Base-by-base conservation (phyloP, 2,113 vertebrate genomes). In the Athene cunicularia region DNA sequence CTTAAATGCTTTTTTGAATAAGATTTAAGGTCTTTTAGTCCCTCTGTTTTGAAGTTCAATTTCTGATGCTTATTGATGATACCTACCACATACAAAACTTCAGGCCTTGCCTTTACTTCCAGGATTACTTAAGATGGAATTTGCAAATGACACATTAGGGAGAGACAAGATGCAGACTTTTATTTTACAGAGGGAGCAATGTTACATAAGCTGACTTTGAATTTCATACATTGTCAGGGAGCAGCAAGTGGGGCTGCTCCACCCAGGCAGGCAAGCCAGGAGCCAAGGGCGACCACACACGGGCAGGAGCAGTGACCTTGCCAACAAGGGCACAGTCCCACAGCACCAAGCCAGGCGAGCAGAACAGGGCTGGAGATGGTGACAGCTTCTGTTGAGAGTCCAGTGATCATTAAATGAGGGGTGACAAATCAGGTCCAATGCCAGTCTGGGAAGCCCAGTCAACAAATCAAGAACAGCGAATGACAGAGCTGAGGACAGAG, bases 201-300 rank as follows among this genome's bases (percentile, higher is more conserved):
- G 2, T 22, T 50, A 49, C 18, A 26, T 22, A 14, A 77, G 7
- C 45, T 87, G 75, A 41, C 20, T 71, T 64, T 41, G 39, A 14
- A 55, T 35, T 17, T 35, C 45, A 24, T 11, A 15, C 11, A 3
- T 33, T 22, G 32, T 18, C 39, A 66, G 37, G 37, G 23, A 53
- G 49, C 79, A 32, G 33, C 11, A 2, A 35, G 32, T 5, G 35
- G 20, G 23, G 22, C 50, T 88, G 64, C 50, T 50, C 22, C 14
- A 50, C 2, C 4, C 10, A 45, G 49, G 17, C 35, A 45, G 50
- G 49, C 1, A 1, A 62, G 12, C 22, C 55, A 24, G 32, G 21
- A 43, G 12, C 39, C 1, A 1, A 45, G 63, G 43, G 17, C 1
- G 16, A 32, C 15, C 53, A 32, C 0, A 0, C 24, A 49, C 4